Evolutionary conservation across 2,888 invertebrate species (phyloP).

Genomic region (Eulithis testata): DNA sequence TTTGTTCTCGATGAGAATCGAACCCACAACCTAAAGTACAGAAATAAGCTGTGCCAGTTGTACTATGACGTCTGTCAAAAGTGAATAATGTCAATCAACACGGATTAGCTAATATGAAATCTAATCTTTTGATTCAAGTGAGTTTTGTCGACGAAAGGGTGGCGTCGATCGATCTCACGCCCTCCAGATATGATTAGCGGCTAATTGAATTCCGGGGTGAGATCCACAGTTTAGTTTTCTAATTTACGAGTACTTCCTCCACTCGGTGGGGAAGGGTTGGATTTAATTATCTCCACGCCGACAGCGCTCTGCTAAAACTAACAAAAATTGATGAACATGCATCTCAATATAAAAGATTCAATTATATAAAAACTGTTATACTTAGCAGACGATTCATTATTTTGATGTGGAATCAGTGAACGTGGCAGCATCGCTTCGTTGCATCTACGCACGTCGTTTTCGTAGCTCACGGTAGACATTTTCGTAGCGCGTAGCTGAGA

Average conservation of each 20-base stretch:
- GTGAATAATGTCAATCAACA: constrained; percentile 15
- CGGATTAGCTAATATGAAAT: constrained; percentile 19
- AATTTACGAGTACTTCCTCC: constrained; percentile 82
- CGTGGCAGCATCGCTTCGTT: too few species aligned
- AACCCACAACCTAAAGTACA: too few species aligned
- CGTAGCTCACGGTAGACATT: background rate
- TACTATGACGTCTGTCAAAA: background rate
- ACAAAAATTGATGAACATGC: constrained; percentile 66
- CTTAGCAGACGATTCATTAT: constrained; percentile 6
- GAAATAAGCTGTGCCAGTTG: too few species aligned
- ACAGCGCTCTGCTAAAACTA: constrained; percentile 63
- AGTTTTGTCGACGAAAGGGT: constrained; percentile 61
- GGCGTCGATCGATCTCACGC: constrained; percentile 77
- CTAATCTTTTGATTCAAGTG: constrained; percentile 34
- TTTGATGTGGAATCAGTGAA: too few species aligned
- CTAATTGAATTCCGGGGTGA: constrained; percentile 83
- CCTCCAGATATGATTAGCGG: constrained; percentile 84
- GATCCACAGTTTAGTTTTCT: constrained; percentile 84
- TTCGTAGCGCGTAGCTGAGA: constrained; percentile 36
- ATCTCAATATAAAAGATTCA: constrained; percentile 50
- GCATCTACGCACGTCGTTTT: too few species aligned
- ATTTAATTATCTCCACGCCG: constrained; percentile 78
- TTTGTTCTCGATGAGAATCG: too few species aligned
- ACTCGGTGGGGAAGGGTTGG: constrained; percentile 73
- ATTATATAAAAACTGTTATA: constrained; percentile 42